Conservation (phyloP, 53 echinoderm and acorn worm genomes). For the Hippasteria phrygiana region DNA sequence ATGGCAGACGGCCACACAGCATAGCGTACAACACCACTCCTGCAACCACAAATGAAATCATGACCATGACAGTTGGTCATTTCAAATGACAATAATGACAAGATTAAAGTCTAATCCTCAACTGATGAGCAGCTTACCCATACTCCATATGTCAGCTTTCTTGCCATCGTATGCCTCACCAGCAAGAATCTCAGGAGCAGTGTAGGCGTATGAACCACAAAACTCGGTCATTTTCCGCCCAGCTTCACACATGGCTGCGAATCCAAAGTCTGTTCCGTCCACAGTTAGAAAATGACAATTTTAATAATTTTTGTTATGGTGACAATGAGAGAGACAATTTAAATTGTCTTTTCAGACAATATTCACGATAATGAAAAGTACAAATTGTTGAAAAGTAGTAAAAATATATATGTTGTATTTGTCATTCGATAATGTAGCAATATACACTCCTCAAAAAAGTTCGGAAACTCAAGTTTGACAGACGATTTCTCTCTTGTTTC, state of each 20-base stretch:
- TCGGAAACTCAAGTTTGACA: too few relatives aligned
- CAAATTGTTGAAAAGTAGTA: too few relatives aligned
- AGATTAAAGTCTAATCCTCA: too few relatives aligned
- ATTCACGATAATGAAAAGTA: too few relatives aligned
- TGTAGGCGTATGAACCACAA: conserved; percentile 91
- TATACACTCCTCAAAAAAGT: too few relatives aligned
- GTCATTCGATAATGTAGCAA: too few relatives aligned
- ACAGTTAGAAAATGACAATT: neutral
- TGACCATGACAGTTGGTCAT: too few relatives aligned
- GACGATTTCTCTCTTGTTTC: too few relatives aligned
- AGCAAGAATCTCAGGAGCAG: conserved; percentile 88
- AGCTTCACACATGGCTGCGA: conserved; percentile 72
- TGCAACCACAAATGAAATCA: conserved; percentile 35
- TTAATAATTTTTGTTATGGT: neutral
- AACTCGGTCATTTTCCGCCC: conserved; percentile 72
- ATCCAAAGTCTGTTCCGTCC: conserved; percentile 82
- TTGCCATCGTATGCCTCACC: conserved; percentile 84
- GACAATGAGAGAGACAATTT: too few relatives aligned
- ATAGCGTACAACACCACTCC: conserved; percentile 90
- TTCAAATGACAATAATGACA: too few relatives aligned
- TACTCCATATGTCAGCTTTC: conserved; percentile 89
- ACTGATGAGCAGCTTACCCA: conserved; percentile 87
- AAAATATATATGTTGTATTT: too few relatives aligned
- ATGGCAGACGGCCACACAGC: conserved; percentile 90
- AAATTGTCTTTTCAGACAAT: too few relatives aligned